A percentile compares a stretch with the other conserved stretches of the same genome.
Evolutionary conservation across 1,140 invertebrate genomes (phyloP).

Genomic region (Eriosoma lanigerum): DNA sequence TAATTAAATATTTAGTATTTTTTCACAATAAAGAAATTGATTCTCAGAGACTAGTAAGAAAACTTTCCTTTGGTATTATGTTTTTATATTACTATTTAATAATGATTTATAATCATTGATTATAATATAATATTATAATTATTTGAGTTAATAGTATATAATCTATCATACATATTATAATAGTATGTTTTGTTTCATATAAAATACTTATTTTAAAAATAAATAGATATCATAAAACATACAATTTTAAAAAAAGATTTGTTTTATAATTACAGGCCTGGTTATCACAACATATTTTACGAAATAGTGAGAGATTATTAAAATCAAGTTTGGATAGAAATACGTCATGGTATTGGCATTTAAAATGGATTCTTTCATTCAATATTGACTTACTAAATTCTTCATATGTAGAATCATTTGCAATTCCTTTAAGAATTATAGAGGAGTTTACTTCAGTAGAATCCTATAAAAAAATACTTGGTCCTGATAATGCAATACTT

Average conservation of each 20-base stretch:
- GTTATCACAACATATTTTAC: constrained; percentile 49
- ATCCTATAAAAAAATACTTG: constrained; percentile 61
- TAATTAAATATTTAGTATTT: constrained; percentile 70
- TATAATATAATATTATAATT: too few relatives aligned
- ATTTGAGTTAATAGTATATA: too few relatives aligned
- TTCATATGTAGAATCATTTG: constrained; percentile 62
- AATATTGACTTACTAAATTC: constrained; percentile 60
- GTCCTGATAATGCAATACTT: constrained; percentile 57
- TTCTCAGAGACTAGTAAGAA: constrained; percentile 69
- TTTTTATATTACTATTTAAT: too few relatives aligned
- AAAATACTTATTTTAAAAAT: not conserved
- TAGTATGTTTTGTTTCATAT: not conserved
- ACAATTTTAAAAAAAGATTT: too few relatives aligned
- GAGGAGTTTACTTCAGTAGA: constrained; percentile 73
- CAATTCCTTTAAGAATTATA: constrained; percentile 75
- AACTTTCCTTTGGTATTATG: not conserved
- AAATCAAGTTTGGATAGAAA: constrained; percentile 40
- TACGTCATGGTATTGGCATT: constrained; percentile 62
- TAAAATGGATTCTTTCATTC: constrained; percentile 66
- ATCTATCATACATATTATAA: too few relatives aligned
- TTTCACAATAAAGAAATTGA: constrained; percentile 75
- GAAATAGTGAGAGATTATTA: constrained; percentile 37
- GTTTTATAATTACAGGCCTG: constrained; percentile 25
- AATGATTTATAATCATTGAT: too few relatives aligned
- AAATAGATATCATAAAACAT: too few relatives aligned